These are phyloP conservation scores for Melanostigma gelatinosum DNA, from an alignment of 2,113 vertebrate species.

Conservation along the genomic window DNA sequence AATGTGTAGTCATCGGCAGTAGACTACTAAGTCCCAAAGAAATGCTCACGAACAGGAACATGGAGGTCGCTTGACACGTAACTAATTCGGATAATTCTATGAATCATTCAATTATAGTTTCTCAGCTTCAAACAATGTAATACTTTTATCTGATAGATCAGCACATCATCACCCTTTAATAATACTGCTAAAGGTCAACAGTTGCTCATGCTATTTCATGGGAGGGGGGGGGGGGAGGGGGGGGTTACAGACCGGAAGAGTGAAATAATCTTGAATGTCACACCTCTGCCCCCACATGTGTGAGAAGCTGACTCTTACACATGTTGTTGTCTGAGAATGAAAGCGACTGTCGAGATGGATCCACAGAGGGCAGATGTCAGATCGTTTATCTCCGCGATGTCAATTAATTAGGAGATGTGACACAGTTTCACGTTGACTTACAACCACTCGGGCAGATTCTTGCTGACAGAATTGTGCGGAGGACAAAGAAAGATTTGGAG, in stretches of 20 bases:
- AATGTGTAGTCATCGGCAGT: neutral
- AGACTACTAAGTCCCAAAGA: neutral
- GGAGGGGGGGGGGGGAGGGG: neutral
- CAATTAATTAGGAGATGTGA: neutral
- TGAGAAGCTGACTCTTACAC: neutral
- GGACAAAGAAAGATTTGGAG: neutral
- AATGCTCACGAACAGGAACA: neutral
- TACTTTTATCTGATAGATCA: neutral
- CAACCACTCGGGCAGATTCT: neutral
- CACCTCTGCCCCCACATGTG: conserved; percentile 50
- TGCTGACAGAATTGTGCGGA: neutral
- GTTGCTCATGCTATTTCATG: conserved; percentile 21
- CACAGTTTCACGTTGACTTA: neutral
- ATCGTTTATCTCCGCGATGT: conserved; percentile 4
- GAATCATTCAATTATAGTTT: neutral
- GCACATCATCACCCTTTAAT: conserved; percentile 10
- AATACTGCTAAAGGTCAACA: conserved; percentile 32
- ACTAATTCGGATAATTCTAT: neutral
- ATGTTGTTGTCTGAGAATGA: conserved; percentile 6
- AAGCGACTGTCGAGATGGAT: neutral
- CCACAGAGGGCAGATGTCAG: conserved; percentile 14
- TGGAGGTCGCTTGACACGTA: neutral
- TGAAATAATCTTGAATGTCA: conserved; percentile 51
- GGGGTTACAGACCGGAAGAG: conserved; percentile 39
- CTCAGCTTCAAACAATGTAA: neutral